Percentiles rank a stretch among this genome's conserved stretches.
Evolutionary conservation across 2,888 invertebrate species (phyloP).

Genomic region (Pomacea canaliculata): DNA sequence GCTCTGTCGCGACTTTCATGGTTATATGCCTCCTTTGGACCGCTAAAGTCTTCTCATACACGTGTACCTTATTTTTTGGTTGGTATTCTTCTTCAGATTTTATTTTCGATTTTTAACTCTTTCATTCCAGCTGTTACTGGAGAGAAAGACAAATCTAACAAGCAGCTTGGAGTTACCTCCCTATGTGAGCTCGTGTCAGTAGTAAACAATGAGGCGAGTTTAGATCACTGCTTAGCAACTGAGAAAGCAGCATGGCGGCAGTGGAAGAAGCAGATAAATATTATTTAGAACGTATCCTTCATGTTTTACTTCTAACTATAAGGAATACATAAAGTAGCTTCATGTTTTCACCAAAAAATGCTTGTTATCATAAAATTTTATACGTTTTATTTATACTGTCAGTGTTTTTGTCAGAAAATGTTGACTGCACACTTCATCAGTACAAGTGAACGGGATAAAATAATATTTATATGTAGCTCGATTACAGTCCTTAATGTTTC

Average conservation of each 20-base stretch:
- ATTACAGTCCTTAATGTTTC: constrained; percentile 26
- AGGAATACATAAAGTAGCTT: background rate
- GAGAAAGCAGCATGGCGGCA: constrained; percentile 49
- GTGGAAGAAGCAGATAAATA: constrained; percentile 56
- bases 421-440: background rate
- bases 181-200: background rate
- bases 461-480: background rate
- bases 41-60: no score
- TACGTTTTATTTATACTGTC: background rate
- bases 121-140: no score
- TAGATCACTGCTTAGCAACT: constrained; percentile 19
- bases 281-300: constrained; percentile 64
- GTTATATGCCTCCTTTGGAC: no score
- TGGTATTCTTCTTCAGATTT: no score
- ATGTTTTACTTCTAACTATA: constrained; percentile 1
- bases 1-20: no score
- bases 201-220: constrained; percentile 9
- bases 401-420: no score
- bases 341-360: no score
- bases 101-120: no score
- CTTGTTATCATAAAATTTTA: background rate
- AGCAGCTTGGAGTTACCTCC: no score
- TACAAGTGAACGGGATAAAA: background rate
- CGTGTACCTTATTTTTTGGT: no score
- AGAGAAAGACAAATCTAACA: no score